Evolutionary conservation across 2,797 vertebrate species (phyloP), one percentile per base, ranked within the genome.

Genomic region (Argentina silus): DNA sequence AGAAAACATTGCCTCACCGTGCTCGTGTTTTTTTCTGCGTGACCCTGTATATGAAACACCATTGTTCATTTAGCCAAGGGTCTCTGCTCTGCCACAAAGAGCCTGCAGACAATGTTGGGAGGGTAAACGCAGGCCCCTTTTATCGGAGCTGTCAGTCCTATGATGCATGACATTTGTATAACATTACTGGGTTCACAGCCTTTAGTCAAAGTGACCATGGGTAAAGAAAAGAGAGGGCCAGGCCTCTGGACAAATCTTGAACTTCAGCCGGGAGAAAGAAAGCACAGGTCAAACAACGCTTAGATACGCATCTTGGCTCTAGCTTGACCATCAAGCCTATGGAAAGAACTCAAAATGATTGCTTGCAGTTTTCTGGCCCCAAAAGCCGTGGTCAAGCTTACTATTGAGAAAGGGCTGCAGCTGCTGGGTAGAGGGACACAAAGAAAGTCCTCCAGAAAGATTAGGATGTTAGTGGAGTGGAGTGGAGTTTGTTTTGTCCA

Each of bases 111-210:
- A 76, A 74, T 73, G 68, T 72, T 80, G n/a, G 0, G 27, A 77
- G 76, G 74, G 70, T 77, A 74, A 84, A 68, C 56, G 74, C 73
- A 78, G 17, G 63, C 59, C 61, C 73, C 76, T 82, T 68, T 74
- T 75, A 69, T 44, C 4, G 68, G 70, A 81, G 64, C 81, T 78
- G 83, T 87, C 88, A 72, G 80, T 80, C 75, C 76, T 59, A 63
- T 86, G 88, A 88, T 51, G 76, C 84, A 81, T 84, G 76, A 76
- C 86, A 79, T 91, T 89, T 91, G 86, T 88, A 87, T 87, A 89
- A 89, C 85, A 86, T 85, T 90, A 90, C 76, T 21, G 55, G 78
- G 86, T 84, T 86, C 85, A 76, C 45, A 43, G 75, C 83, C 78
- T 77, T 69, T 71, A 69, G 88, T 84, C 88, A 78, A 74, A 76